Percentiles rank a stretch among this genome's conserved stretches.
Conservation (phyloP, 2,113 vertebrate genomes). For the Clarias macrocephalus region DNA sequence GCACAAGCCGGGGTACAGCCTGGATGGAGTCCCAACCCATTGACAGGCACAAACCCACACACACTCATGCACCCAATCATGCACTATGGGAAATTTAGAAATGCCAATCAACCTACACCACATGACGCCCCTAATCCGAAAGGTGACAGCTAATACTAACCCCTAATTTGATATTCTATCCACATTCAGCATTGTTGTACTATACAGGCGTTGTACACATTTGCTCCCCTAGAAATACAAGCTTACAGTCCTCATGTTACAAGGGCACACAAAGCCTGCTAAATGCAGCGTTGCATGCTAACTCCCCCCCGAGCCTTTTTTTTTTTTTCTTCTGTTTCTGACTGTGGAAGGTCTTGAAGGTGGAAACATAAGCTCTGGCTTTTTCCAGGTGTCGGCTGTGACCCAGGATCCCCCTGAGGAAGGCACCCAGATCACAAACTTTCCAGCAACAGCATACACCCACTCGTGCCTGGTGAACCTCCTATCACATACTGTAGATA, state of each 20-base stretch:
- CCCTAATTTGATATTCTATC: too few species aligned
- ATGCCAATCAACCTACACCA: too few species aligned
- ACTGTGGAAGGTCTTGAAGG: background rate
- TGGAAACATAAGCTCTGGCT: background rate
- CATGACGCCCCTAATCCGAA: too few species aligned
- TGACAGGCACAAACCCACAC: too few species aligned
- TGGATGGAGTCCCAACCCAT: too few species aligned
- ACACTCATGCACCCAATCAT: too few species aligned
- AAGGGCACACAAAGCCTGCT: constrained; percentile 27
- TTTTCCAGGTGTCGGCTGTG: constrained; percentile 33
- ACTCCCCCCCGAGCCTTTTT: background rate
- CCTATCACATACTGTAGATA: background rate
- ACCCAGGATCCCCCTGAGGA: constrained; percentile 23
- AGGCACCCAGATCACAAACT: constrained; percentile 1
- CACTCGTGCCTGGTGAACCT: background rate
- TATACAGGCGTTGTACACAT: background rate
- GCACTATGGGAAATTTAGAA: too few species aligned
- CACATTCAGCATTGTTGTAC: background rate
- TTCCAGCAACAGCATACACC: background rate
- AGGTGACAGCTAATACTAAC: too few species aligned
- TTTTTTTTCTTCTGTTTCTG: background rate
- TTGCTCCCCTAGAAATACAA: background rate
- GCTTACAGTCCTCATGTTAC: background rate
- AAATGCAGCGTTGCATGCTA: background rate
- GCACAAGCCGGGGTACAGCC: too few species aligned